phyloP scores from a whole-genome alignment of 2,797 vertebrate genomes.

The Danio aesculapii region DNA sequence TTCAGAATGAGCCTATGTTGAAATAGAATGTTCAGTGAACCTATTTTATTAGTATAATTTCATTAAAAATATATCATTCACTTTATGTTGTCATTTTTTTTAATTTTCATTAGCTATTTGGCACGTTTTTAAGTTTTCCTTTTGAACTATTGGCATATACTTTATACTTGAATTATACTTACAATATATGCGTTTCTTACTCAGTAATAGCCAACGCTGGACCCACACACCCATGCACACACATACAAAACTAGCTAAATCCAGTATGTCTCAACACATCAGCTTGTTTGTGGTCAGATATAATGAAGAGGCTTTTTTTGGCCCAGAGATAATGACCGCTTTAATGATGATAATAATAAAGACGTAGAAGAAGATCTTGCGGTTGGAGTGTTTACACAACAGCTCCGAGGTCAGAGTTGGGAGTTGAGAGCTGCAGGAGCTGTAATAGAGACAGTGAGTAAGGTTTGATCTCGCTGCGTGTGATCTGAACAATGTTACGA shows the following conservation, averaged over 20 bases:
- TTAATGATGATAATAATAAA: constrained; percentile 55
- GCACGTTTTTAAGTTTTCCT: not conserved
- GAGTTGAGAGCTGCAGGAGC: constrained; percentile 11
- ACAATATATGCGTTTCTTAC: not conserved
- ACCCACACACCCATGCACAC: constrained; percentile 43
- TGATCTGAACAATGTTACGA: constrained; percentile 24
- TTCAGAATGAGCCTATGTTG: too few relatives aligned
- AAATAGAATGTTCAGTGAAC: too few relatives aligned
- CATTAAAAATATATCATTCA: not conserved
- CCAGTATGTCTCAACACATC: not conserved
- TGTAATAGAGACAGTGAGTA: constrained; percentile 24
- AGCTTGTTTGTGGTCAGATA: constrained; percentile 23
- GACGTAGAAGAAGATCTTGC: constrained; percentile 65
- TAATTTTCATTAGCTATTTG: not conserved
- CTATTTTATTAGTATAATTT: not conserved
- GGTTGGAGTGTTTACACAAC: constrained; percentile 11
- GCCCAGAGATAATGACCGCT: constrained; percentile 15
- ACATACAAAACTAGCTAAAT: constrained; percentile 1
- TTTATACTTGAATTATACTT: too few relatives aligned
- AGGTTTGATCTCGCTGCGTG: constrained; percentile 6
- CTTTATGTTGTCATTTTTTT: not conserved
- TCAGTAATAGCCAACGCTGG: not conserved
- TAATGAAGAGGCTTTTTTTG: constrained; percentile 1
- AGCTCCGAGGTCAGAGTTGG: constrained; percentile 20
- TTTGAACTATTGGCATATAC: not conserved